These are phyloP conservation scores for Clivina fossor DNA, from an alignment of 2,888 invertebrate genomes.

Conservation along the genomic window DNA sequence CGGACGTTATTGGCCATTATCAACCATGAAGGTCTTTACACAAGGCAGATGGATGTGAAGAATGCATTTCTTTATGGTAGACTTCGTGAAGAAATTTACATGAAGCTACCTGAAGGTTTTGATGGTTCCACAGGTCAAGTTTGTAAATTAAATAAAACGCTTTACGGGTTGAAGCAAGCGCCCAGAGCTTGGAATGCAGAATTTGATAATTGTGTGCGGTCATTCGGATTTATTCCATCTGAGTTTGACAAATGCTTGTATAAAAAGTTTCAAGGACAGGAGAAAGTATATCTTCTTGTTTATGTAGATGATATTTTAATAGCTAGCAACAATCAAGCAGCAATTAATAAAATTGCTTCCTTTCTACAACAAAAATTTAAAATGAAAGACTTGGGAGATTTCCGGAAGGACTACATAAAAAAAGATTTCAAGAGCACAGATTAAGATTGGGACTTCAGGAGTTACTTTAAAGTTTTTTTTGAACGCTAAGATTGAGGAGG, in stretches of 20 bases:
- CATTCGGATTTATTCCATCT: slow-evolving; percentile 17
- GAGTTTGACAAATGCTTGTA: slow-evolving; percentile 29
- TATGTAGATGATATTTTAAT: slow-evolving; percentile 34
- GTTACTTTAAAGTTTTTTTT: too few relatives aligned
- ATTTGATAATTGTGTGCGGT: slow-evolving; percentile 16
- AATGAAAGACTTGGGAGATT: too few relatives aligned
- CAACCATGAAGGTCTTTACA: slow-evolving; percentile 15
- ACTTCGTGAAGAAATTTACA: too few relatives aligned
- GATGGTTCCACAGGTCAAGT: background rate
- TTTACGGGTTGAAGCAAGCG: slow-evolving; percentile 36
- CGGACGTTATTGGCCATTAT: slow-evolving; percentile 19
- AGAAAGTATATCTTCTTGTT: slow-evolving; percentile 19
- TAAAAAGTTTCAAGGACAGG: slow-evolving; percentile 1
- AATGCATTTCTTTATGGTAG: slow-evolving; percentile 32
- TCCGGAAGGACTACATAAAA: too few relatives aligned
- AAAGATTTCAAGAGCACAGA: too few relatives aligned
- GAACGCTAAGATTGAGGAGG: too few relatives aligned
- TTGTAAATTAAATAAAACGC: slow-evolving; percentile 30
- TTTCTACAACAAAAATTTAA: too few relatives aligned
- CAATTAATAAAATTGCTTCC: too few relatives aligned
- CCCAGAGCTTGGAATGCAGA: slow-evolving; percentile 30
- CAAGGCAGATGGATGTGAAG: slow-evolving; percentile 33
- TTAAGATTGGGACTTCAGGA: too few relatives aligned
- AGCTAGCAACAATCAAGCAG: too few relatives aligned
- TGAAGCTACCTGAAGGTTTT: slow-evolving; percentile 24